Base-by-base conservation (phyloP, 2,113 vertebrate genomes). In the Nothobranchius kuhntae region DNA sequence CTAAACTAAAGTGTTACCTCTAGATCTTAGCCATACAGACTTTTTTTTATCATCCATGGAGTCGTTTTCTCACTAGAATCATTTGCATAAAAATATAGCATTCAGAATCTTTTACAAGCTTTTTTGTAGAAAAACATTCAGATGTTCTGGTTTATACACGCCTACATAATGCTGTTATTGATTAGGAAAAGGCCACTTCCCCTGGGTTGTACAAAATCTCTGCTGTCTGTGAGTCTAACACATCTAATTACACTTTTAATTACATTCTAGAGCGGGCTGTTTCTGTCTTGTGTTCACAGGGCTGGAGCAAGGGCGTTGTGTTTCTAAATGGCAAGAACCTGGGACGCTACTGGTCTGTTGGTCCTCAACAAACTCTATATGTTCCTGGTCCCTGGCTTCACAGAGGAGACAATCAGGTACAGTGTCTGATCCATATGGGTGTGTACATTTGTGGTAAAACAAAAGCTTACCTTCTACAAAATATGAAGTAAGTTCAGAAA, bases 301-400 rank as follows among this genome's bases (percentile, higher is more conserved):
- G 94, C 78, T 98, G 95, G 95, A 89, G 86, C 38, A 97, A 98
- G 86, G 96, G 96, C n/a, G 94, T 95, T 1, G 92, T 96, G 8
- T 95, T 98, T 47, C 77, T 96, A 83, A 98, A 97, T 0, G 93
- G 93, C 11, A 89, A 86, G 77, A 98, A 96, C 88, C 91, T 98
- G 14, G 96, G 96, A 21, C 93, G 96, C 52, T 95, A 96, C 84
- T 95, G 95, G 95, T 94, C 93, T 38, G 83, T 94, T 0, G 96
- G 96, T 58, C 96, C 96, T 59, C 96, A 97, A 86, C 92, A 95
- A 59, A 94, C 95, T 0, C 93, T 98, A 7, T 98, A 96, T 77
- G 89, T 98, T 35, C 96, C 96, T 1, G 95, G 85, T 0, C 90
- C 93, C 45, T 98, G 96, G 96, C 85, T 98, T 8, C 44, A 86